phyloP scores from a whole-genome alignment of 1,140 invertebrate genomes.

The Samia ricini region DNA sequence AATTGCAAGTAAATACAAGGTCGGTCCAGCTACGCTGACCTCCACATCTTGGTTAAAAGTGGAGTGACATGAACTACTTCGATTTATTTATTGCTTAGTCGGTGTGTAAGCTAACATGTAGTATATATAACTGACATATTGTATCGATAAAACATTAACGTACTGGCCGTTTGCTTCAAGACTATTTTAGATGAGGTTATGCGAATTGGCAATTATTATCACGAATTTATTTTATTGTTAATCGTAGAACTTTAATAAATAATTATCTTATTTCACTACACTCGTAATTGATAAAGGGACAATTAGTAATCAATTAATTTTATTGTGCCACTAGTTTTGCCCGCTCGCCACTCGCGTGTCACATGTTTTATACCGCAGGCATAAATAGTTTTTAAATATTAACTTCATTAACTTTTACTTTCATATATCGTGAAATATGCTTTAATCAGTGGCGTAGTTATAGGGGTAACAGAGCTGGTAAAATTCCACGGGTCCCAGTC shows the following conservation, averaged over 20 bases:
- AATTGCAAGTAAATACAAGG: slow-evolving; percentile 26
- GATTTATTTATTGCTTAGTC: slow-evolving; percentile 20
- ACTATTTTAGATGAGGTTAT: slow-evolving; percentile 4
- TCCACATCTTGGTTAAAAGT: slow-evolving; percentile 20
- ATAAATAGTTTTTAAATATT: too few species aligned
- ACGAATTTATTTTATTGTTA: neutral
- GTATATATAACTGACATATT: slow-evolving; percentile 2
- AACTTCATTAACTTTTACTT: too few species aligned
- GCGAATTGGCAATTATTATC: neutral
- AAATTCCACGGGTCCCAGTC: too few species aligned
- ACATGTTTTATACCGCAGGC: too few species aligned
- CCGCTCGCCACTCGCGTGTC: too few species aligned
- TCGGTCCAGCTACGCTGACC: slow-evolving; percentile 14
- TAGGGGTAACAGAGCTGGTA: too few species aligned
- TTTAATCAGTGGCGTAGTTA: too few species aligned
- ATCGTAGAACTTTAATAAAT: neutral
- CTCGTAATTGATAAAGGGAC: neutral
- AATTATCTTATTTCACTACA: neutral
- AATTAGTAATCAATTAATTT: neutral
- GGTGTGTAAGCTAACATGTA: neutral
- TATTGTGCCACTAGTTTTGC: too few species aligned
- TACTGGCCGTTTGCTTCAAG: neutral
- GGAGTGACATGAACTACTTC: slow-evolving; percentile 24
- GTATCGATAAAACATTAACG: slow-evolving; percentile 7
- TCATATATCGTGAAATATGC: too few species aligned